Conservation (phyloP, 2,888 invertebrate genomes). For the Drosophila picticornis region DNA sequence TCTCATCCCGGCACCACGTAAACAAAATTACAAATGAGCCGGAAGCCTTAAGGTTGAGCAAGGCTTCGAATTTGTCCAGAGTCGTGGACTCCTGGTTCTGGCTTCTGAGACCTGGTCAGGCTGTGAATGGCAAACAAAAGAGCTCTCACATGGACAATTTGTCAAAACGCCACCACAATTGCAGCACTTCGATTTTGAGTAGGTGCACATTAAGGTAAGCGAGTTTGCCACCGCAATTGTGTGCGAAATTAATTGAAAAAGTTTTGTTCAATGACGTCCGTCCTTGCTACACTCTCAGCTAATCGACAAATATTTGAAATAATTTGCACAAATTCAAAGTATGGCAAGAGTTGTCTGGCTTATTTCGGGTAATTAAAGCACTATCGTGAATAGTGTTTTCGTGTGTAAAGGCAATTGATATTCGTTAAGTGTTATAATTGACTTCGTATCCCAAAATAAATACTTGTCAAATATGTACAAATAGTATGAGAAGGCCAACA, state of each 20-base stretch:
- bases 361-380: slow-evolving; percentile 50
- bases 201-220: slow-evolving; percentile 54
- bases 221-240: slow-evolving; percentile 62
- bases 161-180: slow-evolving; percentile 79
- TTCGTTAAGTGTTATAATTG: neutral
- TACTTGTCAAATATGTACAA: neutral
- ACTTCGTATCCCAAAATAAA: neutral
- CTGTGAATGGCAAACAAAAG: slow-evolving; percentile 60
- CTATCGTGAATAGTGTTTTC: slow-evolving; percentile 17
- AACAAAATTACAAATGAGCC: slow-evolving; percentile 64
- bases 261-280: slow-evolving; percentile 54
- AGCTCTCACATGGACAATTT: slow-evolving; percentile 68
- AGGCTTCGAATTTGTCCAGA: neutral
- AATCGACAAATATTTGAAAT: slow-evolving; percentile 76
- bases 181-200: slow-evolving; percentile 48
- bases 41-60: slow-evolving; percentile 12
- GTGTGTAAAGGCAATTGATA: neutral
- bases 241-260: slow-evolving; percentile 77
- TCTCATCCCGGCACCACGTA: slow-evolving; percentile 19
- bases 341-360: slow-evolving; percentile 37
- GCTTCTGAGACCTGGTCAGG: slow-evolving; percentile 3
- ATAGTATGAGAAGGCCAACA: neutral
- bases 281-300: slow-evolving; percentile 22
- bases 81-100: neutral
- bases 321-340: slow-evolving; percentile 60